Base-by-base conservation (phyloP, 1,140 invertebrate species). In the Procambarus clarkii region DNA sequence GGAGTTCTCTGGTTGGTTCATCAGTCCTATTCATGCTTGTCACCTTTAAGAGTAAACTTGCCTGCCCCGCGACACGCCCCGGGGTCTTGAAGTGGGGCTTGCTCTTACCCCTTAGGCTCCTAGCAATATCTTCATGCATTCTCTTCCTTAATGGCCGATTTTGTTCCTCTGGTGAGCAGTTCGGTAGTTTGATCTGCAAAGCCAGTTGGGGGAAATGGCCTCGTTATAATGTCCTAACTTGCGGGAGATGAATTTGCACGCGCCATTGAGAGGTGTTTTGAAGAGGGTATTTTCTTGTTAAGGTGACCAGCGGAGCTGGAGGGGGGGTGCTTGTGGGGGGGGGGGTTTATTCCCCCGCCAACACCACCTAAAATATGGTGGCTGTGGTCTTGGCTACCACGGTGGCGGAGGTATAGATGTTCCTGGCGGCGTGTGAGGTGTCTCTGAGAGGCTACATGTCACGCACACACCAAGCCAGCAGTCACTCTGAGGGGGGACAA, bases 21-120 rank as follows among this genome's bases (percentile, higher is more conserved):
- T 74, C 69, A 74, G n/a, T 74, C 24, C 5, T 74, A 74, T 74
- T 74, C 69, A 74, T 74, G 69, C 69, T 74, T 74, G 69, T 74
- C 69, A 74, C 69, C 69, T 74, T 74, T 74, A 74, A 74, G 69
- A 34, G 24, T 74, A 8, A 34, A 74, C 69, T 74, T 24, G 69
- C n/a, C 21, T 9, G 7, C 69, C 69, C 2, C 8, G 69, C 7
- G 5, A 15, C 21, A 5, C 69, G n/a, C 69, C 21, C 5, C 5
- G 21, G 69, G 7, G n/a, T 34, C 2, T 5, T 34, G 69, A 34
- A 74, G 24, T 9, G 69, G 69, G 50, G 50, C 8, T 34, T 74
- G 69, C 64, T 21, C 2, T 74, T 74, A 74, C 8, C 64, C 64
- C 0, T 24, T 8, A 54, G 7, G 24, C 69, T 21, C 11, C 3